Evolutionary conservation across 1,140 invertebrate genomes (phyloP), one percentile per base, ranked within the genome.

Genomic region (Diachasmimorpha longicaudata): DNA sequence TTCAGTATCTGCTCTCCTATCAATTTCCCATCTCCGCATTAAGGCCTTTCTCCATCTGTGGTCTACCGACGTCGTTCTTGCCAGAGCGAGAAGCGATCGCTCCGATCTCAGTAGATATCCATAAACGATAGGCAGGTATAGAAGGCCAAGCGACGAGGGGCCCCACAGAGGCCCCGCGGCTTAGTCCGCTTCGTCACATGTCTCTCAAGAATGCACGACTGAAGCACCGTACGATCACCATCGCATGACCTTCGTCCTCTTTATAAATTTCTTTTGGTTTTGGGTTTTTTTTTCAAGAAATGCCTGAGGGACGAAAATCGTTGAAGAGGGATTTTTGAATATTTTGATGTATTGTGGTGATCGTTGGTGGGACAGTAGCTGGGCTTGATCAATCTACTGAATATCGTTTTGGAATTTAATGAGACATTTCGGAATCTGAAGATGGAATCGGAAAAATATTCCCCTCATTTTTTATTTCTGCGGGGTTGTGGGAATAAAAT

Each of bases 31-130:
- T 85, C 82, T 82, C 46, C 37, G 79, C 79, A 84, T 85, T 83
- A 83, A 80, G 78, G 81, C 80, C 80, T 82, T 81, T 83, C 79
- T 80, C 74, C 79, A 76, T 81, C 80, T 83, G 81, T 76, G 80
- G 80, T 77, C 81, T 82, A 81, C 81, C 82, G 78, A 75, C 68
- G 48, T 75, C 67, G 42, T 1, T n/a, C 75, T 48, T 67, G 58
- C 78, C 70, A 39, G n/a, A 42, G 16, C 70, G 58, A 52, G 48
- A 11, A 42, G 16, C 70, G 58, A 52, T 67, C 13, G n/a, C 25
- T 31, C 31, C 69, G 48, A 76, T 76, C 68, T 58, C 71, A 76
- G 74, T 72, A 82, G 84, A 83, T 84, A 81, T 83, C 78, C 79
- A 74, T 77, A 55, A 72, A 74, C 81, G 82, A 83, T 74, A 79